Evolutionary conservation across 2,888 invertebrate species (phyloP), one percentile per base, ranked within the genome.

Genomic region (Cheilosia impressa): DNA sequence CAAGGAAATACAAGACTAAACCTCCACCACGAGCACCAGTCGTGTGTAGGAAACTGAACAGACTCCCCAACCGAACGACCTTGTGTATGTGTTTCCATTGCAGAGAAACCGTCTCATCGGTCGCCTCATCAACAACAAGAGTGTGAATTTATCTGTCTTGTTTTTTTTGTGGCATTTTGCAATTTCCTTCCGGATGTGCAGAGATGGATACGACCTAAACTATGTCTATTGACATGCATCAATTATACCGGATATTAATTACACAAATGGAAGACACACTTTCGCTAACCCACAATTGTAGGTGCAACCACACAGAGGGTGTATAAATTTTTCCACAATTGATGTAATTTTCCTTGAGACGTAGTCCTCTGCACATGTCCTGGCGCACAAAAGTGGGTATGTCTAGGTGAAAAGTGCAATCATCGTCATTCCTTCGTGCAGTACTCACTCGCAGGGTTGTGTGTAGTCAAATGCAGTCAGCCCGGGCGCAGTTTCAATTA

Each of bases 191-290:
- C 82, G 77, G 77, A 77, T 77, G 53, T 71, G 41, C 13, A 22
- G 9, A 6, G 34, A 60, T 10, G 66, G 47, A 47, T 47, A 58
- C 43, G 52, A 55, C 43, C n/a, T 52, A 53, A 77, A 77, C 82
- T 71, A 57, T 60, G 65, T 68, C 78, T 83, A 79, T 83, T 73
- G 78, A 63, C 79, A 79, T 50, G 43, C 55, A 63, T 79, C 50
- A 38, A 62, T 83, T 66, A 72, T 55, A 82, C 88, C 89, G 89
- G 89, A 89, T 89, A 89, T 89, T 89, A 89, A 89, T 89, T 88
- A 88, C 87, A 88, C 78, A 84, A 88, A 88, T 89, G 89, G 87
- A 45, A 69, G n/a, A 62, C 47, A 72, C 47, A 72, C 72, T 87
- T 77, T 77, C 73, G 66, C 85, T 55, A 17, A 4, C 60, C 68